A percentile compares a stretch with the other conserved stretches of the same genome.
Conservation (phyloP, 2,113 vertebrate species). For the Embiotoca jacksoni region DNA sequence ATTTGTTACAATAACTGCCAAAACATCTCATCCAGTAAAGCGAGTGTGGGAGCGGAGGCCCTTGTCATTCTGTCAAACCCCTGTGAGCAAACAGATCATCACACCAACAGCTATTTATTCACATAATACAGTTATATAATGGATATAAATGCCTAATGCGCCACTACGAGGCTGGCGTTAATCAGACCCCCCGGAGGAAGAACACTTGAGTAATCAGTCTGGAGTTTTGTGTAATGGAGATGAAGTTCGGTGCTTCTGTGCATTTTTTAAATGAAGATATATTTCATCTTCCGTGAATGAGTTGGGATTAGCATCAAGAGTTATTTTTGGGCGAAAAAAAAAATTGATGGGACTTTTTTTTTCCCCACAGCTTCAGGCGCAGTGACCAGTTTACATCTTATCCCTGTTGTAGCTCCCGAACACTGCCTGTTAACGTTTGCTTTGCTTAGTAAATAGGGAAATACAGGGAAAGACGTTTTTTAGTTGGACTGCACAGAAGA, state of each 20-base stretch:
- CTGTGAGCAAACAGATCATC: constrained; percentile 40
- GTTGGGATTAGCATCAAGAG: too few species aligned
- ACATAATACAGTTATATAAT: constrained; percentile 51
- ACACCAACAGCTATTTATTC: constrained; percentile 48
- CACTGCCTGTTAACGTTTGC: too few species aligned
- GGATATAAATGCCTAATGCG: constrained; percentile 12
- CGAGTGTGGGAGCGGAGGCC: constrained; percentile 48
- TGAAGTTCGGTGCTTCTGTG: background rate
- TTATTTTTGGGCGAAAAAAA: too few species aligned
- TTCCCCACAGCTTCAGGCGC: too few species aligned
- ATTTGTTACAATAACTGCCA: constrained; percentile 51
- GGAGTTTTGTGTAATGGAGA: background rate
- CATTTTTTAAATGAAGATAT: too few species aligned
- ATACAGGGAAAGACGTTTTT: too few species aligned
- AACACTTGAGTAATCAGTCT: constrained; percentile 6
- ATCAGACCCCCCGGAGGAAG: background rate
- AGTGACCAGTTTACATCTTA: too few species aligned
- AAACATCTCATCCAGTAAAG: constrained; percentile 46
- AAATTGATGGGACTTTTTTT: too few species aligned
- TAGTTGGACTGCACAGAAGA: too few species aligned
- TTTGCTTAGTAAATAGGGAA: too few species aligned
- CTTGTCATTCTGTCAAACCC: constrained; percentile 40
- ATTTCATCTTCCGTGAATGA: too few species aligned
- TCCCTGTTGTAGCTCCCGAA: too few species aligned
- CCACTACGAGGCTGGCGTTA: background rate